Conservation (phyloP, 1,140 invertebrate species). For the Luehdorfia chinensis region DNA sequence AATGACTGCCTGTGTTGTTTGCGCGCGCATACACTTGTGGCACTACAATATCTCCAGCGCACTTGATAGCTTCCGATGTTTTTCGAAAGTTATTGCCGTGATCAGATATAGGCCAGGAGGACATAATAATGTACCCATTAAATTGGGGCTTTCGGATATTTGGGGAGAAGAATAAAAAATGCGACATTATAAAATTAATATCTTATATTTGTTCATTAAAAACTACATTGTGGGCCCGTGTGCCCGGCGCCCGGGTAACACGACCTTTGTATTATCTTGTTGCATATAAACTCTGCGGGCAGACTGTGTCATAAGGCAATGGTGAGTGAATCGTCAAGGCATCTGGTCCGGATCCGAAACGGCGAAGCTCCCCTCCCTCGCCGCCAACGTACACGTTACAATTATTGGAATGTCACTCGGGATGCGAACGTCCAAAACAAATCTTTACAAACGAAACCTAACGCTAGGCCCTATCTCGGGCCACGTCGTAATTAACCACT, state of each 20-base stretch:
- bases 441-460: constrained; percentile 29
- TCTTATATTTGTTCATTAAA: constrained; percentile 77
- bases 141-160: too few relatives aligned
- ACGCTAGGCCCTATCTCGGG: constrained; percentile 34
- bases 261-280: constrained; percentile 76
- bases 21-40: too few relatives aligned
- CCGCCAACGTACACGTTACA: constrained; percentile 55
- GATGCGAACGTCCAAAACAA: constrained; percentile 49
- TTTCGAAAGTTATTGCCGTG: too few relatives aligned
- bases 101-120: too few relatives aligned
- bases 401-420: constrained; percentile 74
- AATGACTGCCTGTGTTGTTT: too few relatives aligned
- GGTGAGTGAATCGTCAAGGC: constrained; percentile 60
- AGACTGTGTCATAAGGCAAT: constrained; percentile 76
- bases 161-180: constrained; percentile 46
- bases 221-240: constrained; percentile 76
- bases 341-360: constrained; percentile 53
- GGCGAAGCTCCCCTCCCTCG: constrained; percentile 34
- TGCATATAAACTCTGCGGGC: constrained; percentile 75
- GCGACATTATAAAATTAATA: constrained; percentile 76
- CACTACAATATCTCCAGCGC: too few relatives aligned
- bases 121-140: too few relatives aligned
- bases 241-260: constrained; percentile 74
- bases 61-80: too few relatives aligned
- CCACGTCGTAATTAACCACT: constrained; percentile 37